Conservation (phyloP, 2,113 vertebrate species). For the Nymphicus hollandicus region DNA sequence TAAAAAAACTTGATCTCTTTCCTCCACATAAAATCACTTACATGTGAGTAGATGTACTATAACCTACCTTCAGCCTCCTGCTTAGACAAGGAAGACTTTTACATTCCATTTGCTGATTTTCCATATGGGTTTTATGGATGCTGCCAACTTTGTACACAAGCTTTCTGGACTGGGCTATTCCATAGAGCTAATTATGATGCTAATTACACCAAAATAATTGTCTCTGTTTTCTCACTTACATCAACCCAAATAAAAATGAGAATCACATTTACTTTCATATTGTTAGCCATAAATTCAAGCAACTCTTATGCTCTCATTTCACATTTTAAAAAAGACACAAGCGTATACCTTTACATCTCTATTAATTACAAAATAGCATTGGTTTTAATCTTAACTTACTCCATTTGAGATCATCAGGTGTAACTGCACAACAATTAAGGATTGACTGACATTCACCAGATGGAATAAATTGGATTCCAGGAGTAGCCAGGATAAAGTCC, state of each 20-base stretch:
- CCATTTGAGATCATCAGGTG: neutral
- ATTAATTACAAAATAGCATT: neutral
- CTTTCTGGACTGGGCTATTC: neutral
- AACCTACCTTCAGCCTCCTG: neutral
- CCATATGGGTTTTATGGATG: neutral
- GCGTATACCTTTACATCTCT: neutral
- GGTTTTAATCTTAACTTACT: neutral
- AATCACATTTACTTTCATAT: neutral
- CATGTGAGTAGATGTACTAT: neutral
- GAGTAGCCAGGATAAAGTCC: neutral
- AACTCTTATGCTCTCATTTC: neutral
- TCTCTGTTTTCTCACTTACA: neutral
- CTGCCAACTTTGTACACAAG: neutral
- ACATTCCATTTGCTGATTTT: neutral
- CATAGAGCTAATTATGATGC: neutral
- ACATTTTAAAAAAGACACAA: neutral
- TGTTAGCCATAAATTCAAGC: neutral
- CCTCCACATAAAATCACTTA: neutral
- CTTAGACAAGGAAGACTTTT: neutral
- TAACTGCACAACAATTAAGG: conserved; percentile 3
- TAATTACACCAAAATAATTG: neutral
- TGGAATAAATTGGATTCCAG: neutral
- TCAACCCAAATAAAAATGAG: neutral
- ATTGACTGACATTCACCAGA: neutral
- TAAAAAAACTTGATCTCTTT: neutral